phyloP scores from a whole-genome alignment of 2,888 invertebrate genomes.

The Xanthostigma xanthostigma region DNA sequence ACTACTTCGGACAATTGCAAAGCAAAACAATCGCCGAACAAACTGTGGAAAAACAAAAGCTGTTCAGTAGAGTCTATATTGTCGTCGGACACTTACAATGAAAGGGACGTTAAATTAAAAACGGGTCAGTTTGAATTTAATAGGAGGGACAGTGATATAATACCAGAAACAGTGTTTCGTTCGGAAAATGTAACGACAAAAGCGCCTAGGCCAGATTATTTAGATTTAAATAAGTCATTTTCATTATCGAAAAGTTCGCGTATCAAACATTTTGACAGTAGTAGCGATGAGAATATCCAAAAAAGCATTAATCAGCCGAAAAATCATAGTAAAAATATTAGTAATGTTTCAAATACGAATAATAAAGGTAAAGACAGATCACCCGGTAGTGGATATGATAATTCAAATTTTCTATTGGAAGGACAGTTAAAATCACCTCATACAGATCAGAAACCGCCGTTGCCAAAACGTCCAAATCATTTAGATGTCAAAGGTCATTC shows the following conservation, averaged over 20 bases:
- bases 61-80: conserved; percentile 2
- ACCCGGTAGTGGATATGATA: not conserved
- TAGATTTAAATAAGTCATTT: not conserved
- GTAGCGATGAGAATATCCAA: not conserved
- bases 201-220: not conserved
- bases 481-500: conserved; percentile 17
- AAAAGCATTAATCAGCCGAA: conserved; percentile 5
- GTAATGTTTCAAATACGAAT: conserved; percentile 2
- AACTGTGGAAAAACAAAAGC: not conserved
- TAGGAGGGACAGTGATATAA: not conserved
- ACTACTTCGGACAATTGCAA: not conserved
- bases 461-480: conserved; percentile 28
- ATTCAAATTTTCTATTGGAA: no score
- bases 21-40: not conserved
- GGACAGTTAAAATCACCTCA: not conserved
- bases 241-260: conserved; percentile 1
- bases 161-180: not conserved
- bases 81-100: not conserved
- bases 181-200: not conserved
- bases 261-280: conserved; percentile 17
- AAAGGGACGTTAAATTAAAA: not conserved
- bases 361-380: not conserved
- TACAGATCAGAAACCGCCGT: conserved; percentile 16
- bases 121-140: not conserved
- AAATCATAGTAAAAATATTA: conserved; percentile 4